Base-by-base conservation (phyloP, 2,888 invertebrate genomes). In the Frankliniella fusca region DNA sequence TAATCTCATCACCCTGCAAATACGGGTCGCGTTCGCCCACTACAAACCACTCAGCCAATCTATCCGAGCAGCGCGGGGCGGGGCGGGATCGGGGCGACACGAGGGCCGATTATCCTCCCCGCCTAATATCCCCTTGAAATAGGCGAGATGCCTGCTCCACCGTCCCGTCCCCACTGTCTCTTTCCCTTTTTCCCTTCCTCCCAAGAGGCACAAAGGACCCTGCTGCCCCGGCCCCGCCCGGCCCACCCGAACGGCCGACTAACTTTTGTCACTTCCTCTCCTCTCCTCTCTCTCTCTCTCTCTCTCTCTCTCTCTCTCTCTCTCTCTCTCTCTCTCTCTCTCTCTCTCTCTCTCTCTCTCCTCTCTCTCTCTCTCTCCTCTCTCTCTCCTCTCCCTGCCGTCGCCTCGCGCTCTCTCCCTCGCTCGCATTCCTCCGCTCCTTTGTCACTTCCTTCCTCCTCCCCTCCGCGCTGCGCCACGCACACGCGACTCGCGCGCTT, bases 221-320 rank as follows among this genome's bases (percentile, higher is more conserved):
- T 61, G 38, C 61, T n/a, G 61, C 61, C 61, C 18, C 61, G 20
- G 12, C 61, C 15, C 54, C 2, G 54, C 54, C 54, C 12, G 15
- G 15, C 12, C 54, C 61, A 61, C 61, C 61, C 70, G 70, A 76
- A 76, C 27, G 70, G 70, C 70, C 70, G 70, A 76, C 70, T 76
- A 76, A 76, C 70, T 76, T 76, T 76, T 76, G 70, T 76, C 70
- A 76, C 70, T 76, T 76, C 70, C 70, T 76, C 70, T 27, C 70
- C 27, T 27, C 70, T 15, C 15, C 23, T 76, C 70, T 15, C 18
- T 18, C 15, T 7, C 70, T 23, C n/a, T 65, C 65, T 12, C 20
- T 10, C 65, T 20, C 15, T n/a, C n/a, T 3, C 65, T 65, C n/a
- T 65, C 65, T 65, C 65, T 65, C 70, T 11, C 70, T 23, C 20